Evolutionary conservation across 2,888 invertebrate species (phyloP).

Genomic region (Synergus umbraculus): DNA sequence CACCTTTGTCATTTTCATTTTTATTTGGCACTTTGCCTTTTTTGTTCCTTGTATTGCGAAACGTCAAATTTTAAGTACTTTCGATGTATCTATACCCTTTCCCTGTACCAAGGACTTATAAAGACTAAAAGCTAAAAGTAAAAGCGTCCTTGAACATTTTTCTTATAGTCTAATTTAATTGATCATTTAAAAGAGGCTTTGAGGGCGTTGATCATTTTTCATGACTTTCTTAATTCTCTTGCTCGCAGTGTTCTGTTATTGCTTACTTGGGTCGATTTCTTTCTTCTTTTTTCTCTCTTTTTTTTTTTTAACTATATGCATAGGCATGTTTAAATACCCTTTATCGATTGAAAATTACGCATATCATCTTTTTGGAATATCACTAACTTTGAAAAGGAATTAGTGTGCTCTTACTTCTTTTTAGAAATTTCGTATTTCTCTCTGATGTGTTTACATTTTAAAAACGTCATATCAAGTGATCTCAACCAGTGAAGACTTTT

Average conservation of each 20-base stretch:
- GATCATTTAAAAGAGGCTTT: not conserved
- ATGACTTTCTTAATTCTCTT: not conserved
- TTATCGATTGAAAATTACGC: constrained; percentile 2
- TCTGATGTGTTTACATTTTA: not conserved
- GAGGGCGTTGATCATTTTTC: constrained; percentile 8
- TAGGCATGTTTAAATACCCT: not conserved
- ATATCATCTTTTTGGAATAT: not conserved
- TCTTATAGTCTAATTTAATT: constrained; percentile 11
- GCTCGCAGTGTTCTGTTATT: not conserved
- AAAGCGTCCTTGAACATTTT: not conserved
- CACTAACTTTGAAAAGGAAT: not conserved
- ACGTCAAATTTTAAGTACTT: constrained; percentile 34
- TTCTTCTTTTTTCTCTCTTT: not conserved
- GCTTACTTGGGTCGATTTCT: not conserved
- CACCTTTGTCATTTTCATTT: constrained; percentile 44
- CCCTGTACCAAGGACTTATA: constrained; percentile 43
- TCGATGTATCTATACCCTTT: constrained; percentile 44
- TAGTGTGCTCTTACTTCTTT: not conserved
- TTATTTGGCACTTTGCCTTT: constrained; percentile 46
- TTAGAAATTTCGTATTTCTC: not conserved
- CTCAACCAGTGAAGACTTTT: not conserved
- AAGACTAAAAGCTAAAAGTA: not conserved
- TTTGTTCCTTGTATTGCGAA: constrained; percentile 43
- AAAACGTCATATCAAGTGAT: constrained; percentile 7
- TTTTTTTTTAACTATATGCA: not conserved